These are phyloP conservation scores for Gymnocypris eckloni DNA, from an alignment of 2,797 vertebrate genomes.

Conservation along the genomic window DNA sequence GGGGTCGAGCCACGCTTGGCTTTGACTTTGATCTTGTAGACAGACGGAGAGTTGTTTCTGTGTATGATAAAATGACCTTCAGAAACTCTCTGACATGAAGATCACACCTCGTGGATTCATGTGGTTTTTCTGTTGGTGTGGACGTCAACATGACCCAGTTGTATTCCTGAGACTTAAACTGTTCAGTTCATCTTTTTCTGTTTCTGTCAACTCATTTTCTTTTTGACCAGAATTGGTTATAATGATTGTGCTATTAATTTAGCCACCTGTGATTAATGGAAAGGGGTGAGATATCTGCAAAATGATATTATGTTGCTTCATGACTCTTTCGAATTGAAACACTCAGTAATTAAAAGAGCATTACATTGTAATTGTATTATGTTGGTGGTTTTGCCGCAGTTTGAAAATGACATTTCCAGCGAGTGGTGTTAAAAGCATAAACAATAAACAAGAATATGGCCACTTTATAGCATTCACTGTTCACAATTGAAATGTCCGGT, in stretches of 20 bases:
- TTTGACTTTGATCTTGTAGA: slow-evolving; percentile 77
- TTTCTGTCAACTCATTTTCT: background rate
- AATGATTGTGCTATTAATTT: background rate
- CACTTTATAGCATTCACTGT: background rate
- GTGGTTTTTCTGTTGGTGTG: background rate
- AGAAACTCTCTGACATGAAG: slow-evolving; percentile 60
- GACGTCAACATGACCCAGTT: background rate
- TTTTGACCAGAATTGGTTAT: background rate
- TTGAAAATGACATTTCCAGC: background rate
- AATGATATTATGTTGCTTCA: background rate
- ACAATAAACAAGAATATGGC: background rate
- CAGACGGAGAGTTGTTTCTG: slow-evolving; percentile 56
- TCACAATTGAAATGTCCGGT: background rate
- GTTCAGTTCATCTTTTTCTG: background rate
- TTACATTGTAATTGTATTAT: background rate
- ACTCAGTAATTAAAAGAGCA: background rate
- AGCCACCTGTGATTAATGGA: background rate
- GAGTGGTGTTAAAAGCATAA: background rate
- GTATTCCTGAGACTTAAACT: background rate
- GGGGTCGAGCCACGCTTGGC: slow-evolving; percentile 12
- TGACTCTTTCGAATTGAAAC: background rate
- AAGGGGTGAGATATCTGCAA: background rate
- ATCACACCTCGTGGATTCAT: slow-evolving; percentile 61
- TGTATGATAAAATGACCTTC: slow-evolving; percentile 62
- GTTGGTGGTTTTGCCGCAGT: background rate